Evolutionary conservation across 2,797 vertebrate species (phyloP).

Genomic region (Mallotus villosus): DNA sequence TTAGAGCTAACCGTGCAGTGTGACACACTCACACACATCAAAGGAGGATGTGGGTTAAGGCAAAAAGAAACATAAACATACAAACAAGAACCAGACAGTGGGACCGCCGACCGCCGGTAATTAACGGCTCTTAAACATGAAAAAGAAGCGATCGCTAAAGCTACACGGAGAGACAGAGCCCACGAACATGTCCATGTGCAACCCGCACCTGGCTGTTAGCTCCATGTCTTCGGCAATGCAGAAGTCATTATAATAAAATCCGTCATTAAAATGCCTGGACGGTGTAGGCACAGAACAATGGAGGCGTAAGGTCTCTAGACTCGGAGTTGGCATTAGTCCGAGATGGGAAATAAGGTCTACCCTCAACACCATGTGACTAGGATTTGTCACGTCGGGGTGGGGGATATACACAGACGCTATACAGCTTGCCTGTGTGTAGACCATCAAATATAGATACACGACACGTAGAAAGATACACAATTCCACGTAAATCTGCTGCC

Average conservation of each 20-base stretch:
- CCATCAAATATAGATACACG: too few species aligned
- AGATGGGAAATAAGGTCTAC: conserved; percentile 36
- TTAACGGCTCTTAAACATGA: too few species aligned
- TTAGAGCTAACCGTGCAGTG: conserved; percentile 33
- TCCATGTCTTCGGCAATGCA: conserved; percentile 27
- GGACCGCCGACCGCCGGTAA: too few species aligned
- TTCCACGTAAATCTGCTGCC: background rate
- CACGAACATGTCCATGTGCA: too few species aligned
- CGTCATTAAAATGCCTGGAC: background rate
- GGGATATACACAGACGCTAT: conserved; percentile 14
- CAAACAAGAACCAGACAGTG: conserved; percentile 27
- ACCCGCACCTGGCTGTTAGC: too few species aligned
- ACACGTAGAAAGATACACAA: too few species aligned
- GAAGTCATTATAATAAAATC: background rate
- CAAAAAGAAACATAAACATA: conserved; percentile 46
- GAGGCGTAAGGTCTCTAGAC: conserved; percentile 16
- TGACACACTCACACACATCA: conserved; percentile 35
- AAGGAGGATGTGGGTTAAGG: conserved; percentile 48
- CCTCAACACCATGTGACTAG: conserved; percentile 53
- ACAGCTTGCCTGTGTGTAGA: conserved; percentile 9
- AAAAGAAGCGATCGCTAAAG: too few species aligned
- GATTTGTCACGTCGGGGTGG: conserved; percentile 49
- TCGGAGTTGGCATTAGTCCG: conserved; percentile 29
- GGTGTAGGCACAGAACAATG: conserved; percentile 35
- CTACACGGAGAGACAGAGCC: too few species aligned